Conservation (phyloP, 2,888 invertebrate genomes). For the Tetragonisca angustula region DNA sequence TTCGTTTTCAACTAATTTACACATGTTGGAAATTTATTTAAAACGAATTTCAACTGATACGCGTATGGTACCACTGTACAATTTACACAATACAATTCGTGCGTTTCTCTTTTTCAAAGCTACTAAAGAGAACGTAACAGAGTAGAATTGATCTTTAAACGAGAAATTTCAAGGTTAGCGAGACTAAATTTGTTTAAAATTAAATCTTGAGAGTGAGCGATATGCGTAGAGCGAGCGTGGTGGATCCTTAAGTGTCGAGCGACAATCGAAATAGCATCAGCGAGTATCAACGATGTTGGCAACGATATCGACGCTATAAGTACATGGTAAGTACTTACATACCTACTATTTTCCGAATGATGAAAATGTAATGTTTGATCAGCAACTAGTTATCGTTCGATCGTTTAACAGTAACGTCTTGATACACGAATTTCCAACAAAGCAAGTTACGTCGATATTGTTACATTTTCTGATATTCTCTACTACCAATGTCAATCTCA, state of each 20-base stretch:
- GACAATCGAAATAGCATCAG: constrained; percentile 57
- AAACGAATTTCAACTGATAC: background rate
- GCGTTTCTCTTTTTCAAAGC: background rate
- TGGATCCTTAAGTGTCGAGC: constrained; percentile 40
- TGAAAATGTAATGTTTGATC: constrained; percentile 36
- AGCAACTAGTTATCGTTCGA: constrained; percentile 29
- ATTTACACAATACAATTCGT: background rate
- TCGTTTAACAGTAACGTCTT: constrained; percentile 8
- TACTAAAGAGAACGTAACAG: background rate
- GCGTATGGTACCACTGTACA: background rate
- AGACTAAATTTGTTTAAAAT: too few species aligned
- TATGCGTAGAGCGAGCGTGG: background rate
- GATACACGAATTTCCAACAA: background rate
- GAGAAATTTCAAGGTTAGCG: too few species aligned
- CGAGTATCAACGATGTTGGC: constrained; percentile 32
- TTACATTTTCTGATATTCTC: background rate
- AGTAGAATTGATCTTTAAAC: background rate
- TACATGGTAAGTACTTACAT: too few species aligned
- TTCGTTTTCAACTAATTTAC: too few species aligned
- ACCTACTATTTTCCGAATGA: constrained; percentile 3
- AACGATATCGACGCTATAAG: constrained; percentile 30
- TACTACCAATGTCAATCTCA: background rate
- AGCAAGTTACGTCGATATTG: background rate
- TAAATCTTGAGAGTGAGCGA: background rate
- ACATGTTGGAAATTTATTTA: background rate